Evolutionary conservation across 2,113 vertebrate genomes (phyloP).

Genomic region (Aleadryas rufinucha): DNA sequence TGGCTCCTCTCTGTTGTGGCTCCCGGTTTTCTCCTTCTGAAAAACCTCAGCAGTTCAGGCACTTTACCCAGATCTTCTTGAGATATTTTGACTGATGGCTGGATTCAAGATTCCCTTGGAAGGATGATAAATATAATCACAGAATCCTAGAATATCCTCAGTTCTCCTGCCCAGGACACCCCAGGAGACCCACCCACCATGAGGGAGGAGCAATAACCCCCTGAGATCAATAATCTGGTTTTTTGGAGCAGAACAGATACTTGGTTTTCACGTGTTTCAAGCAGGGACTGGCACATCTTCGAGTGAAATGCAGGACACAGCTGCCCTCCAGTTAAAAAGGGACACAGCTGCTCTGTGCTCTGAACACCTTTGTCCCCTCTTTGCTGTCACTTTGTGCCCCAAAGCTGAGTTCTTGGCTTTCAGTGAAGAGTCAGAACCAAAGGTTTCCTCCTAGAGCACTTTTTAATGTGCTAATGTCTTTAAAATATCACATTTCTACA

Average conservation of each 20-base stretch:
- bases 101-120: background rate
- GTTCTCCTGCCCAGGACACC: background rate
- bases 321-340: background rate
- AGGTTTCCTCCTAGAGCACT: background rate
- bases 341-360: background rate
- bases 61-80: background rate
- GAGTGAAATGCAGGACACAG: background rate
- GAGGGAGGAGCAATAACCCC: background rate
- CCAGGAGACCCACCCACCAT: background rate
- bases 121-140: background rate
- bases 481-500: background rate
- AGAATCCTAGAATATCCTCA: background rate
- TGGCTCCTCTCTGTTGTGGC: background rate
- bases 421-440: background rate
- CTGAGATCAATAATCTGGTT: background rate
- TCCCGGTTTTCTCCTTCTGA: background rate
- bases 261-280: background rate
- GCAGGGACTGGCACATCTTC: background rate
- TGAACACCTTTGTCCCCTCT: background rate
- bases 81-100: background rate
- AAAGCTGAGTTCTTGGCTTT: accelerated
- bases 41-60: background rate
- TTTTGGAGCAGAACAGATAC: background rate
- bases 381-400: background rate
- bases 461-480: background rate